A percentile compares a stretch with the other conserved stretches of the same genome.
These are phyloP conservation scores for Matsumyia berberina DNA, from an alignment of 2,888 invertebrate genomes.

Conservation along the genomic window DNA sequence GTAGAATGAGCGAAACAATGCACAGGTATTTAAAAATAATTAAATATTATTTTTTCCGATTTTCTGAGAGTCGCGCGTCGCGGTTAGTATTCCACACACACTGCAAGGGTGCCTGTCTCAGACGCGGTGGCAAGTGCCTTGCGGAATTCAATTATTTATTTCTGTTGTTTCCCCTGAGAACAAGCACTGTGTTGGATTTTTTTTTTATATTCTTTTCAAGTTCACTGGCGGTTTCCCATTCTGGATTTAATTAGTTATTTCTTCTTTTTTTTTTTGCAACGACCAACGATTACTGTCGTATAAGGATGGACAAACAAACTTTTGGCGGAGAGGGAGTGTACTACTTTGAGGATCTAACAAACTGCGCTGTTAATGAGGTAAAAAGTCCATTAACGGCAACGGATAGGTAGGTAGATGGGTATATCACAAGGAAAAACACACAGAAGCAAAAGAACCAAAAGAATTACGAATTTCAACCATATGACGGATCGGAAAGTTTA, in stretches of 20 bases:
- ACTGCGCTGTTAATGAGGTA: constrained; percentile 21
- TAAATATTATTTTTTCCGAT: constrained; percentile 47
- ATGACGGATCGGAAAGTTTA: constrained; percentile 47
- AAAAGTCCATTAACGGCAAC: constrained; percentile 32
- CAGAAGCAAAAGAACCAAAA: constrained; percentile 17
- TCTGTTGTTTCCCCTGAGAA: constrained; percentile 40
- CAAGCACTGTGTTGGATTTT: constrained; percentile 33
- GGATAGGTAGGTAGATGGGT: background rate
- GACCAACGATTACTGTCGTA: constrained; percentile 17
- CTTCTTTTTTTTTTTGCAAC: constrained; percentile 19
- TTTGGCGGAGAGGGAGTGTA: background rate
- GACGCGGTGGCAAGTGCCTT: constrained; percentile 27
- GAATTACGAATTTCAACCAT: constrained; percentile 9
- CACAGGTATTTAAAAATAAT: constrained; percentile 67
- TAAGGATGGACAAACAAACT: constrained; percentile 21
- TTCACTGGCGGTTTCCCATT: constrained; percentile 61
- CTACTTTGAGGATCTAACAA: background rate
- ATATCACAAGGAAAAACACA: constrained; percentile 17
- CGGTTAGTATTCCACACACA: constrained; percentile 68
- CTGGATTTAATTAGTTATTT: constrained; percentile 55
- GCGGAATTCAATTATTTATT: constrained; percentile 48
- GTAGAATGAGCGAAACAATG: constrained; percentile 57
- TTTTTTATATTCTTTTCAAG: constrained; percentile 62
- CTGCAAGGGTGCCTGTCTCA: constrained; percentile 59
- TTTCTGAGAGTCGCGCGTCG: constrained; percentile 40